Percentiles rank a stretch among this genome's conserved stretches.
These are phyloP conservation scores for Poeciliopsis infans DNA, from an alignment of 2,797 vertebrate genomes.

Conservation along the genomic window DNA sequence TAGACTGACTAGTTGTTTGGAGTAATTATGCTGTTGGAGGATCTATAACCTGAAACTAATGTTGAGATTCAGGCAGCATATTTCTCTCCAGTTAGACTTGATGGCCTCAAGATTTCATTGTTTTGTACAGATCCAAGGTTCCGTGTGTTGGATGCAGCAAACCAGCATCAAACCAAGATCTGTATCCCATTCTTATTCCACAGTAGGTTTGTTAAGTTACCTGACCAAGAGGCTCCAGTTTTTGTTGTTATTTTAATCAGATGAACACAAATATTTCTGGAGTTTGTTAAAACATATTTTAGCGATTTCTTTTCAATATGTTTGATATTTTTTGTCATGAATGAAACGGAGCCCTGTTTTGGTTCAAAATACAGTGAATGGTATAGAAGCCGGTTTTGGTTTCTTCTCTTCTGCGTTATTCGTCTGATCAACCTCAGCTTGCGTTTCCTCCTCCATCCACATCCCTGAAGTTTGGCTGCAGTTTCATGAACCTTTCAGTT, in stretches of 20 bases:
- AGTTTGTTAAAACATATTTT: neutral
- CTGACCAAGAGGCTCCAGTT: neutral
- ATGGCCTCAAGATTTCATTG: neutral
- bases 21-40: neutral
- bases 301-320: neutral
- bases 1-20: neutral
- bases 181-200: neutral
- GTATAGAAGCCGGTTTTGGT: neutral
- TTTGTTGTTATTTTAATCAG: neutral
- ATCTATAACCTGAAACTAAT: neutral
- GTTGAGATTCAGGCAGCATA: neutral
- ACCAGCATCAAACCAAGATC: neutral
- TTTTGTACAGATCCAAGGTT: neutral
- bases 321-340: neutral
- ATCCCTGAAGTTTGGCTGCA: neutral
- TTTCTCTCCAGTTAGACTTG: neutral
- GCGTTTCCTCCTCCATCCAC: neutral
- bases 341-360: neutral
- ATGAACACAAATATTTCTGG: neutral
- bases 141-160: neutral
- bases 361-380: neutral
- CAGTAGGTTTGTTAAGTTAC: neutral
- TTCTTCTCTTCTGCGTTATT: neutral
- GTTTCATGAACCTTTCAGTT: neutral
- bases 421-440: neutral